Conservation (phyloP, 1,140 invertebrate species). For the Lithobius niger region DNA sequence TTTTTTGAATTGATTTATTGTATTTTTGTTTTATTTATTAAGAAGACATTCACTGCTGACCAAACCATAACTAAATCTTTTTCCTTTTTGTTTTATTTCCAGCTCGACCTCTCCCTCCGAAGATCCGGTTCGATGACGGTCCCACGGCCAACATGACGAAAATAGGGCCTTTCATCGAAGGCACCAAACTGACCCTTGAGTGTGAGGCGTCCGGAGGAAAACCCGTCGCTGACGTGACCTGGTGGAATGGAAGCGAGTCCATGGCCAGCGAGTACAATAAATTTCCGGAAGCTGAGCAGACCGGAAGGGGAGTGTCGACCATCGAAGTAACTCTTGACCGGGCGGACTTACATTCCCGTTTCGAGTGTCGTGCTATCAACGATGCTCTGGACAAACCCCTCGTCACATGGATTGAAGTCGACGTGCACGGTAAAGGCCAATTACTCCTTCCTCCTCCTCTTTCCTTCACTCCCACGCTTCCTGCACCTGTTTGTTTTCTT, state of each 20-base stretch:
- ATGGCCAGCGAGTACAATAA: slow-evolving; percentile 4
- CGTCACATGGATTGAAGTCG: slow-evolving; percentile 47
- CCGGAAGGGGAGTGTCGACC: neutral
- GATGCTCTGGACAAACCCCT: slow-evolving; percentile 53
- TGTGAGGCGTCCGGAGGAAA: slow-evolving; percentile 61
- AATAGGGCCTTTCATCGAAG: slow-evolving; percentile 50
- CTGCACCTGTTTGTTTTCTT: too few relatives aligned
- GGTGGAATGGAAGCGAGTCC: slow-evolving; percentile 60
- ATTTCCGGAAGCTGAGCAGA: neutral
- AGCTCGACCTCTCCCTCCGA: slow-evolving; percentile 15
- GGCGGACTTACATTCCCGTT: slow-evolving; percentile 55
- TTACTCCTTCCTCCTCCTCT: too few relatives aligned
- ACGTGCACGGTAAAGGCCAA: slow-evolving; percentile 77
- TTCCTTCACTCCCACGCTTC: too few relatives aligned
- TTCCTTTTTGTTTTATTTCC: slow-evolving; percentile 2
- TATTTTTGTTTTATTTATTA: too few relatives aligned
- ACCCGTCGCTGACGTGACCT: slow-evolving; percentile 64
- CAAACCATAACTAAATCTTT: too few relatives aligned
- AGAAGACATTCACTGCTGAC: too few relatives aligned
- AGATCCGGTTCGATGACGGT: slow-evolving; percentile 23
- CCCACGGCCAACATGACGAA: neutral
- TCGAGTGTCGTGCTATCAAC: slow-evolving; percentile 61
- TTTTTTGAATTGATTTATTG: too few relatives aligned
- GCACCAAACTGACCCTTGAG: slow-evolving; percentile 55
- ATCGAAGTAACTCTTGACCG: slow-evolving; percentile 48